Evolutionary conservation across 2,797 vertebrate genomes (phyloP).

Genomic region (Mastacembelus armatus): DNA sequence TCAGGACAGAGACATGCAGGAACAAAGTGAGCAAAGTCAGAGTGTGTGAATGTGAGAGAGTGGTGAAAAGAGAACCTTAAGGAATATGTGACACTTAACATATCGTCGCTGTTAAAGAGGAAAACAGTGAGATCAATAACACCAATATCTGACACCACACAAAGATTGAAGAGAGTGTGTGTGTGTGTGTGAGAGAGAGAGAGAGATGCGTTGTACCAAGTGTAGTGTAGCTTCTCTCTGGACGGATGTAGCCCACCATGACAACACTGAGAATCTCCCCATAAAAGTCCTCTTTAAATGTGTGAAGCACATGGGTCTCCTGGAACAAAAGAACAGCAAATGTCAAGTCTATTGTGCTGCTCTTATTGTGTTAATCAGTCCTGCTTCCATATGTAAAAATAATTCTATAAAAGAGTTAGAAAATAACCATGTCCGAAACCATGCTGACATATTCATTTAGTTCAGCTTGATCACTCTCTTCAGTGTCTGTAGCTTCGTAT

Average conservation of each 20-base stretch:
- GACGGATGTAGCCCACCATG: slow-evolving; percentile 94
- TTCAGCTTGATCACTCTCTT: no score
- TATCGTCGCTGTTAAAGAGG: no score
- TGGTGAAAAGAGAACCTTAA: not conserved
- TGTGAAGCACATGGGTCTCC: slow-evolving; percentile 97
- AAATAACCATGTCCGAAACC: no score
- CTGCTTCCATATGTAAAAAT: not conserved
- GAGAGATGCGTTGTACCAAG: slow-evolving; percentile 83
- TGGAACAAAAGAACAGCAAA: slow-evolving; percentile 61
- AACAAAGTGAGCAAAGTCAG: not conserved
- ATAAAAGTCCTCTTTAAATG: slow-evolving; percentile 96
- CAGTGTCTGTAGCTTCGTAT: no score
- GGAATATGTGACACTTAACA: not conserved
- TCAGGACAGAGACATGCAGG: not conserved
- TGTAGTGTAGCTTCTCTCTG: slow-evolving; percentile 92
- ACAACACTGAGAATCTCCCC: slow-evolving; percentile 92
- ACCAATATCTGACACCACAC: not conserved
- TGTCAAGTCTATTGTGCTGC: not conserved
- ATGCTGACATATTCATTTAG: no score
- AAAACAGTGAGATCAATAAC: no score
- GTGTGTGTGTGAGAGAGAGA: no score
- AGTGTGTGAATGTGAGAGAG: no score
- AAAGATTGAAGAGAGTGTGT: no score
- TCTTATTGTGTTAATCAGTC: not conserved
- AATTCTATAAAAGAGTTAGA: no score